Conservation (phyloP, 2,888 invertebrate species). For the Hypomecis atomaria region DNA sequence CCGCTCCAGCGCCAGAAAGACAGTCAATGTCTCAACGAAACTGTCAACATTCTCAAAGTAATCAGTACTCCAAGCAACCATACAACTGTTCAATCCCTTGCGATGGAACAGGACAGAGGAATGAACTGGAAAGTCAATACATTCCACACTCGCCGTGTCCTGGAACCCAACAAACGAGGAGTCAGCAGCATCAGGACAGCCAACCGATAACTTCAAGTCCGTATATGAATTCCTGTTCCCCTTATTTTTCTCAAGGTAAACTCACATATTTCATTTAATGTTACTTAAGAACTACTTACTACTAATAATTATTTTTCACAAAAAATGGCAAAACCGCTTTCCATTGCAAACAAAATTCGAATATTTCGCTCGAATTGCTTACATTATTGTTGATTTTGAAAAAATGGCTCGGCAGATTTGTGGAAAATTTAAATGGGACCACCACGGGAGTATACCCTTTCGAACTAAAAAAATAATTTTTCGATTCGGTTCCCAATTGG, state of each 20-base stretch:
- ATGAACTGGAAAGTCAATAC: constrained; percentile 3
- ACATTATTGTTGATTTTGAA: no score
- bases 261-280: background rate
- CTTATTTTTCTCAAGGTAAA: constrained; percentile 4
- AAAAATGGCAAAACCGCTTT: no score
- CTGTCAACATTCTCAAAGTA: background rate
- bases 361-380: no score
- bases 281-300: background rate
- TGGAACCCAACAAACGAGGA: background rate
- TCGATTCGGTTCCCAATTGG: no score
- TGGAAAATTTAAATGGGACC: no score
- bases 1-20: background rate
- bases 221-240: background rate
- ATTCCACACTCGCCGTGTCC: background rate
- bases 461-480: no score
- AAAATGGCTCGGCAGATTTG: no score
- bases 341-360: no score
- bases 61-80: constrained; percentile 2
- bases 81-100: background rate
- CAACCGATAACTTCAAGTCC: background rate
- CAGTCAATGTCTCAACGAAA: constrained; percentile 3
- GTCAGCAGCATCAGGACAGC: background rate
- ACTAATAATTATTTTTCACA: no score
- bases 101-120: background rate
- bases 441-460: no score